Conservation (phyloP, 2,888 invertebrate genomes). For the Cataglyphis livida region DNA sequence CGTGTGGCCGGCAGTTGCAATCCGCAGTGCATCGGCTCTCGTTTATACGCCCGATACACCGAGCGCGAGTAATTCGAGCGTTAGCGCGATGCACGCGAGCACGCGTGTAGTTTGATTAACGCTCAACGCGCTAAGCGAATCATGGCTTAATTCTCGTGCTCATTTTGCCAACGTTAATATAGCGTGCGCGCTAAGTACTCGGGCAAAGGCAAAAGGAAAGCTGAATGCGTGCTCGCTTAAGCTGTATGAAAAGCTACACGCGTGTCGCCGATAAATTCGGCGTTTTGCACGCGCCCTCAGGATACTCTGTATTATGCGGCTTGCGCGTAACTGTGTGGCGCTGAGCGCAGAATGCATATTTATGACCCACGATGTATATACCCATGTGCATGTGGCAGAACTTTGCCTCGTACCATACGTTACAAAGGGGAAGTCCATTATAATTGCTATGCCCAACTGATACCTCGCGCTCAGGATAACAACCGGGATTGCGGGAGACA, state of each 20-base stretch:
- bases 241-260: not conserved
- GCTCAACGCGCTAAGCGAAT: slow-evolving; percentile 67
- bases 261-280: slow-evolving; percentile 26
- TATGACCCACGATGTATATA: slow-evolving; percentile 54
- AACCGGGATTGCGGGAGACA: slow-evolving; percentile 50
- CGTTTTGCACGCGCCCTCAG: slow-evolving; percentile 16
- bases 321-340: slow-evolving; percentile 4
- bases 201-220: slow-evolving; percentile 28
- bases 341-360: slow-evolving; percentile 58
- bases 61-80: slow-evolving; percentile 34
- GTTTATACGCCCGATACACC: slow-evolving; percentile 33
- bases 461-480: slow-evolving; percentile 45
- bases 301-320: not conserved
- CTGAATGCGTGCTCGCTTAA: slow-evolving; percentile 17
- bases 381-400: slow-evolving; percentile 44
- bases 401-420: slow-evolving; percentile 51
- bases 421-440: slow-evolving; percentile 56
- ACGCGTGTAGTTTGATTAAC: slow-evolving; percentile 65
- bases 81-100: slow-evolving; percentile 22
- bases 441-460: slow-evolving; percentile 57
- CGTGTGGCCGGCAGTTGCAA: not conserved
- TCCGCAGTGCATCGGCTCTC: slow-evolving; percentile 1
- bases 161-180: slow-evolving; percentile 45
- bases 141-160: slow-evolving; percentile 66
- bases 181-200: slow-evolving; percentile 45